These are phyloP conservation scores for Pseudanteris insignis DNA, from an alignment of 2,888 invertebrate genomes.

Conservation along the genomic window DNA sequence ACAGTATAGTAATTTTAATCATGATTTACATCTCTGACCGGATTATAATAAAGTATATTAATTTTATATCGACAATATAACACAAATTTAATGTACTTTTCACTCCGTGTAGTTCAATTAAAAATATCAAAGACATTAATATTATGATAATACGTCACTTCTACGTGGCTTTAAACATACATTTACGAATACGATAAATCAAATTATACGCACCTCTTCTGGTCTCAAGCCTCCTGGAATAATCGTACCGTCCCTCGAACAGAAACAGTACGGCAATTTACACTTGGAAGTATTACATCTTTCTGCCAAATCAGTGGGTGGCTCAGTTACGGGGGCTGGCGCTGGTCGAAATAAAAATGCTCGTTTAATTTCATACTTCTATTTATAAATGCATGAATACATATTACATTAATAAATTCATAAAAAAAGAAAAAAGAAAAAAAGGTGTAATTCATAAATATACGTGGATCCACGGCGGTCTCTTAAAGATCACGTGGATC, in stretches of 20 bases:
- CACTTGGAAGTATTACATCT: slow-evolving; percentile 82
- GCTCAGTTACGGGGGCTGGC: slow-evolving; percentile 82
- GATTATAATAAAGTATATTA: no score
- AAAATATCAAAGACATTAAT: no score
- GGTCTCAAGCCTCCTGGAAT: slow-evolving; percentile 86
- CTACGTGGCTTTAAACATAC: no score
- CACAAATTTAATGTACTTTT: no score
- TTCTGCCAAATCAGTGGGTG: slow-evolving; percentile 80
- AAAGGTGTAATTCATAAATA: slow-evolving; percentile 10
- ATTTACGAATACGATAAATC: no score
- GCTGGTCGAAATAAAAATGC: slow-evolving; percentile 68
- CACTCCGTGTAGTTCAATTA: no score
- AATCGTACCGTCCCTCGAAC: slow-evolving; percentile 88
- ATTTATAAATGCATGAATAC: slow-evolving; percentile 10
- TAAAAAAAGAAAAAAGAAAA: slow-evolving; percentile 12
- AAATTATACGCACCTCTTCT: slow-evolving; percentile 78
- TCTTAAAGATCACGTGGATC: slow-evolving; percentile 35
- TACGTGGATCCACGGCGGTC: slow-evolving; percentile 9
- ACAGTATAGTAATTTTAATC: no score
- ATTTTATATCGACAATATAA: no score
- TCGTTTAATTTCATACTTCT: background rate
- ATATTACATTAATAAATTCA: slow-evolving; percentile 20
- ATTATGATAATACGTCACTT: no score
- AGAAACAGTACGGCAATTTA: slow-evolving; percentile 87
- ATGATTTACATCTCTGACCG: no score